Percentiles rank a stretch among this genome's conserved stretches.
phyloP scores from a whole-genome alignment of 2,797 vertebrate genomes.

The Takifugu rubripes region DNA sequence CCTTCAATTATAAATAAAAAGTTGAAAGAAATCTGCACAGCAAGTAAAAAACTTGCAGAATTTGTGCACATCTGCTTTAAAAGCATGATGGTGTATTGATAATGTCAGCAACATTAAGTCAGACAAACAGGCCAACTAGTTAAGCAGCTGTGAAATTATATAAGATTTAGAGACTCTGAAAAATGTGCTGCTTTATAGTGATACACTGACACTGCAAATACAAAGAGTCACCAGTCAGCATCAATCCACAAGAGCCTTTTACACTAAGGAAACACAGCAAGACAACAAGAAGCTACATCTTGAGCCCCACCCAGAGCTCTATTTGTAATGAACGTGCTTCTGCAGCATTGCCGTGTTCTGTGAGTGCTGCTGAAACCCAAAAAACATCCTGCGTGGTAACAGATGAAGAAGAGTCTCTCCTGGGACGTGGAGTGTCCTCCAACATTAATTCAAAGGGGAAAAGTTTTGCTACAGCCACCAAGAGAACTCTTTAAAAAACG shows the following conservation, averaged over 20 bases:
- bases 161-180: too few species aligned
- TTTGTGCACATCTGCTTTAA: too few species aligned
- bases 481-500: not conserved
- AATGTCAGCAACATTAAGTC: too few species aligned
- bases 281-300: conserved; percentile 49
- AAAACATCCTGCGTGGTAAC: conserved; percentile 56
- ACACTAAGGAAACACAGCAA: conserved; percentile 15
- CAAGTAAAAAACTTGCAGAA: too few species aligned
- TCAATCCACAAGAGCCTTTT: not conserved
- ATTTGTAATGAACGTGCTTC: conserved; percentile 70
- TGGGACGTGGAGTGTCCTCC: conserved; percentile 60
- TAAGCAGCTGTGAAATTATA: too few species aligned
- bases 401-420: conserved; percentile 61
- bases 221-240: too few species aligned
- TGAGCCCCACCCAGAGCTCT: conserved; percentile 48
- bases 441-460: conserved; percentile 43
- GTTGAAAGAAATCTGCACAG: too few species aligned
- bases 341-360: conserved; percentile 61
- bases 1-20: too few species aligned
- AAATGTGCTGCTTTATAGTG: too few species aligned
- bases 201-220: too few species aligned
- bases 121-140: too few species aligned
- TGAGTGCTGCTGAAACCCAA: conserved; percentile 25
- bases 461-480: not conserved
- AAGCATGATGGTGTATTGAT: too few species aligned